Evolutionary conservation across 2,888 invertebrate genomes (phyloP), one percentile per base, ranked within the genome.

Genomic region (Andrena minutula): DNA sequence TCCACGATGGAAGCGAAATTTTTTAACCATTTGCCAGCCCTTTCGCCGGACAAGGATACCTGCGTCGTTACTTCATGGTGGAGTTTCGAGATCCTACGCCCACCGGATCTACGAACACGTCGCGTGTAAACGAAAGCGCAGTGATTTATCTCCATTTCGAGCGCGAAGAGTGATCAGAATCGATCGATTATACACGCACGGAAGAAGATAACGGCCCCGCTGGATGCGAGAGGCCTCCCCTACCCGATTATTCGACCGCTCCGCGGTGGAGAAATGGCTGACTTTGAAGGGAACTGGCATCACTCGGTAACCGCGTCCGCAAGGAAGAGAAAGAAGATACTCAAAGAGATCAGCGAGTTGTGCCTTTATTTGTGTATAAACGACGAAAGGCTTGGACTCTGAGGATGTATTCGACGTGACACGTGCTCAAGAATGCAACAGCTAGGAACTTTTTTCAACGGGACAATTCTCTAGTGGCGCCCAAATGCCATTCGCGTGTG

Each of bases 401-500:
- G 32, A 32, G 53, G 47, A 71, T 47, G 51, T 61, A 56, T 60
- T 68, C 69, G 12, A 47, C 53, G 61, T 66, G 30, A 49, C 61
- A 60, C 72, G 68, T 70, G 58, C 63, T 66, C 53, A 72, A 74
- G n/a, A 20, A 47, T 81, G 56, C 32, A 41, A 20, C 70, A 20
- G 23, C 47, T 26, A 56, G 60, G 23, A 82, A 79, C 75, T 71
- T 79, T 23, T 23, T 23, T 56, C 41, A 30, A 63, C 32, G 49
- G 80, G 41, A 80, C 82, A 23, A 75, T 41, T 8, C 41, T 49
- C 41, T 28, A 81, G 61, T 70, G 32, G 60, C 32, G 53, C 28
- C 10, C 16, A 35, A 32, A 74, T 63, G 49, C 70, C 70, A 66
- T 61, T 60, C 85, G 78, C 58, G 82, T 66, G 77, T 84, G 82